Percentiles rank a stretch among this genome's conserved stretches.
Evolutionary conservation across 2,113 vertebrate species (phyloP).

Genomic region (Zosterops lateralis): DNA sequence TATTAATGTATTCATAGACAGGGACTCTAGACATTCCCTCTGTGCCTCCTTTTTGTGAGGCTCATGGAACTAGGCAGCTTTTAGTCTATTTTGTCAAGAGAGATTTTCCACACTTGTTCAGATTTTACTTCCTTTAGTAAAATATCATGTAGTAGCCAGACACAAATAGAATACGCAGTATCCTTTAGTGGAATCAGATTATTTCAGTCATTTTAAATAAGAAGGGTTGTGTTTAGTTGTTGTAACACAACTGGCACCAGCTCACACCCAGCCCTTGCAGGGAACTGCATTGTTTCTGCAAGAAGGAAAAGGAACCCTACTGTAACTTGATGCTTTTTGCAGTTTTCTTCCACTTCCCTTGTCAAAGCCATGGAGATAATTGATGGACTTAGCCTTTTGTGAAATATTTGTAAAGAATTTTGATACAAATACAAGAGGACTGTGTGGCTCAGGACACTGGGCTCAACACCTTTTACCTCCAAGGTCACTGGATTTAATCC

Average conservation of each 20-base stretch:
- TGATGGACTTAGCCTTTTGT: not conserved
- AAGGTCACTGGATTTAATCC: conserved; percentile 8
- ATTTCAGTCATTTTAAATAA: not conserved
- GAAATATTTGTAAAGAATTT: conserved; percentile 10
- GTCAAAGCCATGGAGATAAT: not conserved
- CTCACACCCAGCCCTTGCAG: not conserved
- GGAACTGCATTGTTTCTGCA: not conserved
- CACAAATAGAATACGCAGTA: not conserved
- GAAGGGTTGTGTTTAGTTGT: not conserved
- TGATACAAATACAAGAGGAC: not conserved
- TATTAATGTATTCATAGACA: not conserved
- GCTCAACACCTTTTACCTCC: not conserved
- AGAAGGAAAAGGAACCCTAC: not conserved
- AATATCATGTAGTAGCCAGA: not conserved
- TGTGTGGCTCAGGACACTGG: not conserved
- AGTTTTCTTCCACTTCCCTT: not conserved
- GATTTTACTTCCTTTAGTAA: not conserved
- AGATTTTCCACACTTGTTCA: not conserved
- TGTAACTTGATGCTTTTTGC: not conserved
- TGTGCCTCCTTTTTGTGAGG: not conserved
- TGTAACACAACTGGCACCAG: not conserved
- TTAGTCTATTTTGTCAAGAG: not conserved
- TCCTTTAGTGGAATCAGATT: not conserved
- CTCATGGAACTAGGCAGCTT: not conserved
- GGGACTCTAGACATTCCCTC: not conserved